Evolutionary conservation across 2,113 vertebrate species (phyloP), one percentile per base, ranked within the genome.

Genomic region (Lutjanus erythropterus): DNA sequence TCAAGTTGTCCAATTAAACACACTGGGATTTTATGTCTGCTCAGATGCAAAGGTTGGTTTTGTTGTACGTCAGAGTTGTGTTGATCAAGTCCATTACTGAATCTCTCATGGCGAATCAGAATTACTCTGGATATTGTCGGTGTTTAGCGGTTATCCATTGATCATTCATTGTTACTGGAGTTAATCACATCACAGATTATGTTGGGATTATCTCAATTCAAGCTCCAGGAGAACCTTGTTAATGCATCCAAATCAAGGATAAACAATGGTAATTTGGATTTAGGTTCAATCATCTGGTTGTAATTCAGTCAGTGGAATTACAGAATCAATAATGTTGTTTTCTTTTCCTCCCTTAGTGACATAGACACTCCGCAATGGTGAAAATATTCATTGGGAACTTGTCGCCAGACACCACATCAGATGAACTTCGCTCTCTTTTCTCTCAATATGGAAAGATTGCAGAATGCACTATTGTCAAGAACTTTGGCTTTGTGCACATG

Each of bases 331-430:
- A 27, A 64, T 70, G 12, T 1, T 50, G 0, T 33, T 52, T 47
- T 21, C 29, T 3, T 77, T 9, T 59, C 27, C 21, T 56, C 10
- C 33, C 59, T n/a, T 37, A 88, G 86, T 70, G 44, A 86, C 85
- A 21, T 9, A 72, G 85, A 80, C n/a, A 21, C 62, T 84, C 59
- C 91, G 94, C 84, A 60, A 98, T 99, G 98, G 97, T 99, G 93
- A 99, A 99, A 92, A 96, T 99, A 73, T 99, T 98, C 88, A 96
- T 99, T 0, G 97, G 98, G n/a, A 99, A 99, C 90, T 94, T 99
- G 87, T 96, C 98, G 12, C 92, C 95, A 23, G 96, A 97, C 89
- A 97, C 97, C 0, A 99, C 97, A 9, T 95, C 97, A 29, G 96
- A 97, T 35, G 97, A 99, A 91, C 96, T 99, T 23, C 96, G 96